Base-by-base conservation (phyloP, 2,888 invertebrate species). In the Sarcophaga carnaria region DNA sequence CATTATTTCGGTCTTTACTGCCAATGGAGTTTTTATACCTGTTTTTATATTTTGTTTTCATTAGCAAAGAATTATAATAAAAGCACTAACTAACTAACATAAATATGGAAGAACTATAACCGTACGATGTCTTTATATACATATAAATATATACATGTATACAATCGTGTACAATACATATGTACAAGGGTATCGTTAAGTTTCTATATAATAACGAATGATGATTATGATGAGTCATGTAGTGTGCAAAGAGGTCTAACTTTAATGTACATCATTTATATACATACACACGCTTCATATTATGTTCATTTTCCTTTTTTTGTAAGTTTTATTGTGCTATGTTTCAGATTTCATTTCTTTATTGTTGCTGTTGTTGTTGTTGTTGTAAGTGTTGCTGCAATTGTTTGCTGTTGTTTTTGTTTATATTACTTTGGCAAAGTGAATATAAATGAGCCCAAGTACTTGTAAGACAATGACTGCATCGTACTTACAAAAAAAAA, bases 391-490 rank as follows among this genome's bases (percentile, higher is more conserved):
- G 37, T 37, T 37, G 10, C 37, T 37, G 37, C 64, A 62, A 71
- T 63, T 76, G 25, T 70, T 37, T 37, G 14, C 5, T 66, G 27
- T 37, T 66, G 66, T 66, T 37, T 37, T 49, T 54, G 45, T 17
- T 81, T 66, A 67, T 49, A 66, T 71, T 71, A 77, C 77, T 71
- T 60, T 62, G 59, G 71, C 47, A 64, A 70, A 66, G 47, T 66
- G 59, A 77, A 71, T 82, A 64, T 66, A 82, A 82, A 77, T 77
- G 79, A 83, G 82, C 67, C 79, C 85, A 85, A 86, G 82, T 83
- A 76, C 86, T 77, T 77, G 45, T 70, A 83, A 86, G 79, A 86
- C 82, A 80, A 82, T 82, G 79, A 76, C 82, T 86, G 79, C 85
- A 80, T 79, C 67, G 67, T 49, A 69, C 14, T 8, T 25, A 60